Conservation (phyloP, 2,888 invertebrate genomes). For the Endotricha flammealis region DNA sequence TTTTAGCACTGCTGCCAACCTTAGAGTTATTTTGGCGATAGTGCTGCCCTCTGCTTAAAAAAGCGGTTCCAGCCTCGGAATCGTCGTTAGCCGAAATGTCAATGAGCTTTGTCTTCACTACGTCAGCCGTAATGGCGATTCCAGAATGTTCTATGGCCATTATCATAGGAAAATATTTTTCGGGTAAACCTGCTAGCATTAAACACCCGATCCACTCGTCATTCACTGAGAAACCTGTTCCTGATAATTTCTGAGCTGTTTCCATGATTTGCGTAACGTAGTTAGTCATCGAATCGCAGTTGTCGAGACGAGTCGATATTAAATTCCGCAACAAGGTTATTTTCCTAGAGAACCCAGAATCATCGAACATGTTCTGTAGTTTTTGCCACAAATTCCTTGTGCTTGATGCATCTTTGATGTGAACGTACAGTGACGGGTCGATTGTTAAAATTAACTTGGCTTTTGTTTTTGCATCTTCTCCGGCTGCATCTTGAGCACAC, state of each 20-base stretch:
- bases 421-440: slow-evolving; percentile 1
- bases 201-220: slow-evolving; percentile 11
- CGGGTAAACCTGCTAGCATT: slow-evolving; percentile 15
- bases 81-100: no score
- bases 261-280: neutral
- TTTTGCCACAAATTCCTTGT: slow-evolving; percentile 15
- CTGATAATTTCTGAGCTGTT: slow-evolving; percentile 5
- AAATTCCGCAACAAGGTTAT: slow-evolving; percentile 22
- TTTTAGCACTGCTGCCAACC: neutral
- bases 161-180: slow-evolving; percentile 17
- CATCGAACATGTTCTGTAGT: slow-evolving; percentile 20
- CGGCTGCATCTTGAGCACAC: slow-evolving; percentile 7
- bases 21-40: neutral
- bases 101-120: slow-evolving; percentile 4
- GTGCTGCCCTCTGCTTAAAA: neutral
- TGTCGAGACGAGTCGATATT: slow-evolving; percentile 22
- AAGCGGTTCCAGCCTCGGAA: neutral
- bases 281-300: slow-evolving; percentile 8
- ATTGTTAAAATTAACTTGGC: slow-evolving; percentile 3
- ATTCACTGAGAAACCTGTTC: neutral
- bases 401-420: neutral
- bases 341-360: slow-evolving; percentile 22
- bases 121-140: no score
- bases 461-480: slow-evolving; percentile 6
- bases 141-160: no score